Percentiles rank a stretch among this genome's conserved stretches.
These are phyloP conservation scores for Cyprinodon brontotheroides DNA, from an alignment of 2,113 vertebrate species.

Conservation along the genomic window DNA sequence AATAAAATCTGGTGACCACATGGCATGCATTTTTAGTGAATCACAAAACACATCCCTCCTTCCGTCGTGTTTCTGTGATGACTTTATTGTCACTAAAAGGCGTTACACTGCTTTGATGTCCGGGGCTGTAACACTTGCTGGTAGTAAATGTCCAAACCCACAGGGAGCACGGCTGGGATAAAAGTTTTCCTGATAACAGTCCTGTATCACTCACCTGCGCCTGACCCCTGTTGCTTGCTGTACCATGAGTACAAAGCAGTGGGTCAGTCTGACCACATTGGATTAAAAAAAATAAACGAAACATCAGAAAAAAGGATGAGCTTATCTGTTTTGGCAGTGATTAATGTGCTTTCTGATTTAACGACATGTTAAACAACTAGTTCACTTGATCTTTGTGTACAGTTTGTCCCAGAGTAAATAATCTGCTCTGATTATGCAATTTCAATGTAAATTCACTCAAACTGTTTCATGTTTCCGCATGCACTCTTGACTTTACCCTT, in stretches of 20 bases:
- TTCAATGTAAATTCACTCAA: background rate
- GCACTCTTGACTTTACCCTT: constrained; percentile 13
- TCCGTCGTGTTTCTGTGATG: constrained; percentile 37
- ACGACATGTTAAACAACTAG: constrained; percentile 2
- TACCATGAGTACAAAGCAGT: constrained; percentile 23
- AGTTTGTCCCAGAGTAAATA: constrained; percentile 2
- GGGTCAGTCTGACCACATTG: constrained; percentile 47
- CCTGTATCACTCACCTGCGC: constrained; percentile 18
- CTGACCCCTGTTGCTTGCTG: constrained; percentile 45
- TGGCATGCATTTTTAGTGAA: constrained; percentile 69
- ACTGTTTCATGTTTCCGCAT: constrained; percentile 9
- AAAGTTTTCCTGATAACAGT: constrained; percentile 50
- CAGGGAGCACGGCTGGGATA: constrained; percentile 16
- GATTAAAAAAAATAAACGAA: constrained; percentile 5
- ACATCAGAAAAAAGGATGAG: constrained; percentile 32
- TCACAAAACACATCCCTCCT: constrained; percentile 61
- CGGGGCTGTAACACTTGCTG: constrained; percentile 16
- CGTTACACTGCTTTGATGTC: constrained; percentile 43
- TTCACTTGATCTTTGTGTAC: constrained; percentile 11
- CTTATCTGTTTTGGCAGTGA: constrained; percentile 51
- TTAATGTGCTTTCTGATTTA: constrained; percentile 23
- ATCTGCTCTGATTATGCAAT: background rate
- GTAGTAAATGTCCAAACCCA: constrained; percentile 42
- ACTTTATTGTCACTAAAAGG: constrained; percentile 64
- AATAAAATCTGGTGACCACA: constrained; percentile 60